Evolutionary conservation across 2,888 invertebrate species (phyloP).

Genomic region (Adelphocoris suturalis): DNA sequence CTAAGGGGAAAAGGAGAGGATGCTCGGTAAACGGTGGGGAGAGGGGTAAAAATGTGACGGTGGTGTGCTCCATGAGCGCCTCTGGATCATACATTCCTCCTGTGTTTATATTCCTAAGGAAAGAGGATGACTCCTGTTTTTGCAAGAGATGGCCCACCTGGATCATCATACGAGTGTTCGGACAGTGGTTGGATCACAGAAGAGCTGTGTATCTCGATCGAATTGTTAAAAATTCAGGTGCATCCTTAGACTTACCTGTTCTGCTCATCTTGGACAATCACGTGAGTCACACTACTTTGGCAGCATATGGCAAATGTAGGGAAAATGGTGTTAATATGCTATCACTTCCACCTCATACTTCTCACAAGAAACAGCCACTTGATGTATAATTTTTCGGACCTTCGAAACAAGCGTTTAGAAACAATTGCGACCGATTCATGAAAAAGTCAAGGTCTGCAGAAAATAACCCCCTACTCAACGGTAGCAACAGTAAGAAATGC

Average conservation of each 20-base stretch:
- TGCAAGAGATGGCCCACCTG: conserved; percentile 75
- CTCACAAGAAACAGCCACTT: too few relatives aligned
- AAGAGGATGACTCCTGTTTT: conserved; percentile 78
- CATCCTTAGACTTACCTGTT: not conserved
- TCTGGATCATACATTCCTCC: conserved; percentile 79
- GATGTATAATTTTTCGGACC: too few relatives aligned
- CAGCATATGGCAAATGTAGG: conserved; percentile 74
- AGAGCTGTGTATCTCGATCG: not conserved
- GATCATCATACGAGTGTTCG: conserved; percentile 75
- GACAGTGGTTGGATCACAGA: conserved; percentile 76
- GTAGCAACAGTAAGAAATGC: too few relatives aligned
- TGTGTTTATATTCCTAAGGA: conserved; percentile 79
- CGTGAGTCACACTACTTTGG: conserved; percentile 77
- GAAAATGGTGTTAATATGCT: too few relatives aligned
- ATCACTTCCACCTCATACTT: too few relatives aligned
- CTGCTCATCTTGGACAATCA: conserved; percentile 23
- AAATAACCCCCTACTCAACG: too few relatives aligned
- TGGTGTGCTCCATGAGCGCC: conserved; percentile 79
- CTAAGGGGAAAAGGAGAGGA: too few relatives aligned
- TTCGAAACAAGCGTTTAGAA: too few relatives aligned
- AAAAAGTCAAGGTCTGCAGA: too few relatives aligned
- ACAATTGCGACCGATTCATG: too few relatives aligned
- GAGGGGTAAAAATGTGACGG: conserved; percentile 77
- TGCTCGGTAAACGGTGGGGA: conserved; percentile 25
- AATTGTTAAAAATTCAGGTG: not conserved